phyloP scores from a whole-genome alignment of 2,113 vertebrate genomes.

The Capreolus pygargus region DNA sequence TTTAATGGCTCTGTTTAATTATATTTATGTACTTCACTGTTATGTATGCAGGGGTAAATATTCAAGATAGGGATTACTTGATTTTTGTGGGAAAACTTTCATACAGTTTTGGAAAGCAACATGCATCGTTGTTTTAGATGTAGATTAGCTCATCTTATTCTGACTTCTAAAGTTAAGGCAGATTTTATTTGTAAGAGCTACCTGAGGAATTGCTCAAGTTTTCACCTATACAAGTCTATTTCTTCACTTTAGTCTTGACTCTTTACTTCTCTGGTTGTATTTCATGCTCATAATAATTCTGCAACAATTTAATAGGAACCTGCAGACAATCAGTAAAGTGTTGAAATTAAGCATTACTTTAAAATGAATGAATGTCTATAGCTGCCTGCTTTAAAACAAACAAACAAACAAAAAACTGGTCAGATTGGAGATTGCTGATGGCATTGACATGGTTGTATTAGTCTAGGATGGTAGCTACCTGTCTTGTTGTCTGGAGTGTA shows the following conservation, averaged over 20 bases:
- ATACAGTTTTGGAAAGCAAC: not conserved
- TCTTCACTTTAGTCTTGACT: not conserved
- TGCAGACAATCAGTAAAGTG: not conserved
- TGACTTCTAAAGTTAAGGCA: not conserved
- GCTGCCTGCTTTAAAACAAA: constrained; percentile 49
- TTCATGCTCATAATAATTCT: not conserved
- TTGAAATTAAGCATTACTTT: not conserved
- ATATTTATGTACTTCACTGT: not conserved
- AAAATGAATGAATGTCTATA: constrained; percentile 56
- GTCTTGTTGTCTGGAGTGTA: constrained; percentile 79
- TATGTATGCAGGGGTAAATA: not conserved
- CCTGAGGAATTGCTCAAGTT: not conserved
- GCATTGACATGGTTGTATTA: constrained; percentile 63
- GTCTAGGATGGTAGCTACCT: constrained; percentile 59
- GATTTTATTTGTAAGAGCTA: not conserved
- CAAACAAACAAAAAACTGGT: constrained; percentile 18
- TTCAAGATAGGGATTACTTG: not conserved
- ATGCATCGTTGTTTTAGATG: not conserved
- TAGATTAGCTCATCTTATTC: not conserved
- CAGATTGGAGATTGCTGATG: constrained; percentile 53
- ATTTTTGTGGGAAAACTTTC: not conserved
- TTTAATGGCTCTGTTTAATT: not conserved
- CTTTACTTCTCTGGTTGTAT: not conserved
- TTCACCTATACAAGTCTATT: not conserved
- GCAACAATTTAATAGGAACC: not conserved